Evolutionary conservation across 2,797 vertebrate species (phyloP).

Genomic region (Sebastes minor): DNA sequence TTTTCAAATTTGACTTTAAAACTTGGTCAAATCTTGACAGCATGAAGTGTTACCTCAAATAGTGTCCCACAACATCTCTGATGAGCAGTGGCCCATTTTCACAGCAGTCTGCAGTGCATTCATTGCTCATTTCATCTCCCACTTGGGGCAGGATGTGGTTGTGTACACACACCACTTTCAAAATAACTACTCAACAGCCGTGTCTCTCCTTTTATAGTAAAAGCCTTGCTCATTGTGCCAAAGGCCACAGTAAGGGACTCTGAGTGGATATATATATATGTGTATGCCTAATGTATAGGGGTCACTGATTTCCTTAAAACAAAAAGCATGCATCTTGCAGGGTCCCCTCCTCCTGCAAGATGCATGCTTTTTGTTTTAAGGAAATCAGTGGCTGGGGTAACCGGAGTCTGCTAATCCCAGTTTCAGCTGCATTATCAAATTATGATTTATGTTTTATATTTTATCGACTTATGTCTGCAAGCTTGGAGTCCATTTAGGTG

Average conservation of each 20-base stretch:
- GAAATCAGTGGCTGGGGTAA: not conserved
- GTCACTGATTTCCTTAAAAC: not conserved
- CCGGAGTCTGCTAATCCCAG: not conserved
- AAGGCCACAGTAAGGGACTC: not conserved
- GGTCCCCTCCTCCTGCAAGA: too few species aligned
- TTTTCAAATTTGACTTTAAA: not conserved
- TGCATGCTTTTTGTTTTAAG: too few species aligned
- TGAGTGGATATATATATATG: not conserved
- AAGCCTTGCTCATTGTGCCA: constrained; percentile 30
- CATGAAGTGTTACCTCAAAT: not conserved
- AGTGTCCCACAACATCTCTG: not conserved
- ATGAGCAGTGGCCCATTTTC: constrained; percentile 34
- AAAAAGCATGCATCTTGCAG: too few species aligned
- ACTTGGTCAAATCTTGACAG: not conserved
- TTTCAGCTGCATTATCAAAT: constrained; percentile 16
- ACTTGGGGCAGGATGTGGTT: constrained; percentile 80
- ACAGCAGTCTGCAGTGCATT: constrained; percentile 41
- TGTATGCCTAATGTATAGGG: not conserved
- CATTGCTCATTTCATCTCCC: constrained; percentile 45
- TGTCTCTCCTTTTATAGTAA: constrained; percentile 83
- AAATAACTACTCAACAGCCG: constrained; percentile 74
- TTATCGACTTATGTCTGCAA: constrained; percentile 8
- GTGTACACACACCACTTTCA: constrained; percentile 72
- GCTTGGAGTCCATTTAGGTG: constrained; percentile 8
- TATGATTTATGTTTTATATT: not conserved